A percentile compares a stretch with the other conserved stretches of the same genome.
Conservation (phyloP, 2,113 vertebrate genomes). For the Pithys albifrons region DNA sequence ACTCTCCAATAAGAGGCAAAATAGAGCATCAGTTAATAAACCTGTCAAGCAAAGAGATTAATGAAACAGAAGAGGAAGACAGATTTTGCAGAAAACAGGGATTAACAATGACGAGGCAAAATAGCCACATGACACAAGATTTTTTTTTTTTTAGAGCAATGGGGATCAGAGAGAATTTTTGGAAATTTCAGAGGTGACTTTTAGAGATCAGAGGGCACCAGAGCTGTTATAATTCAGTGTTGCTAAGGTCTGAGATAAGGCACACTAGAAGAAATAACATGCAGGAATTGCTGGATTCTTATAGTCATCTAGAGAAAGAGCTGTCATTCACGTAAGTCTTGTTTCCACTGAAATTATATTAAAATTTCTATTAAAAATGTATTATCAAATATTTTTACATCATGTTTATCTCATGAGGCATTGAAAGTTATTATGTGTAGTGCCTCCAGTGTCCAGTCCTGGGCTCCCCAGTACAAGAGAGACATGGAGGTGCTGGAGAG, state of each 20-base stretch:
- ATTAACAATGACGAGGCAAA: background rate
- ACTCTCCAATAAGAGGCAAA: background rate
- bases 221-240: background rate
- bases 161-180: background rate
- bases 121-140: background rate
- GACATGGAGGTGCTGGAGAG: background rate
- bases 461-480: background rate
- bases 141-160: background rate
- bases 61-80: background rate
- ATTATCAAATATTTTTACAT: background rate
- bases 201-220: background rate
- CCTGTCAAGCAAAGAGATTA: background rate
- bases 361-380: background rate
- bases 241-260: background rate
- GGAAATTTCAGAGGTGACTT: background rate
- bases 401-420: background rate
- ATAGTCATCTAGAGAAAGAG: background rate
- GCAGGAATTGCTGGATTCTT: background rate
- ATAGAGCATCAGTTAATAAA: background rate
- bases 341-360: background rate
- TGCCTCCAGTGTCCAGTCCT: background rate
- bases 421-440: background rate
- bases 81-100: background rate
- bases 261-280: background rate
- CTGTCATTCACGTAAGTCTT: background rate